A percentile compares a stretch with the other conserved stretches of the same genome.
Conservation (phyloP, 2,888 invertebrate species). For the Dynastes maya region DNA sequence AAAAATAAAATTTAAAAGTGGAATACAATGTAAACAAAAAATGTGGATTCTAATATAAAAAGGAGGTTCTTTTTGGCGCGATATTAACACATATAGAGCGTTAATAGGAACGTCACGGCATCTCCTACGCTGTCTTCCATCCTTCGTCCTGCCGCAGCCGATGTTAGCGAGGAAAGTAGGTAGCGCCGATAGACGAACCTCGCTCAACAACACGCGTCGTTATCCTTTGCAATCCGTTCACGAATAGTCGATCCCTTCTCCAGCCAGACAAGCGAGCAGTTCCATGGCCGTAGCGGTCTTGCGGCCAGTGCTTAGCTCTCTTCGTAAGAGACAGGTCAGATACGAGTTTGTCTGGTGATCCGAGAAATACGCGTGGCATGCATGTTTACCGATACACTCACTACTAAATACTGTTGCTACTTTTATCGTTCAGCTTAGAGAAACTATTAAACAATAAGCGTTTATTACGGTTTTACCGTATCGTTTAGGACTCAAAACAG, state of each 20-base stretch:
- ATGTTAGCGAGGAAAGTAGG: slow-evolving; percentile 3
- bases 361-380: slow-evolving; percentile 50
- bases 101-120: too few species aligned
- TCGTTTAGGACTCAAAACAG: not conserved
- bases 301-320: slow-evolving; percentile 52
- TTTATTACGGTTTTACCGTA: not conserved
- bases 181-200: slow-evolving; percentile 17
- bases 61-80: too few species aligned
- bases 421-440: slow-evolving; percentile 1
- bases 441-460: slow-evolving; percentile 21
- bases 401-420: slow-evolving; percentile 1
- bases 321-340: slow-evolving; percentile 51
- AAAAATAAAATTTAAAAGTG: too few species aligned
- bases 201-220: slow-evolving; percentile 37
- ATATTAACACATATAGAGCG: too few species aligned
- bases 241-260: slow-evolving; percentile 50
- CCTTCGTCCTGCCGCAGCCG: slow-evolving; percentile 32
- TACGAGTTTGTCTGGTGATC: slow-evolving; percentile 41
- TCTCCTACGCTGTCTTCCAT: not conserved
- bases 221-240: slow-evolving; percentile 45
- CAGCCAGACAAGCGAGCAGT: slow-evolving; percentile 43
- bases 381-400: slow-evolving; percentile 40
- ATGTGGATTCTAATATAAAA: too few species aligned
- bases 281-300: slow-evolving; percentile 52
- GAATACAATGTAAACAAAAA: too few species aligned